Evolutionary conservation across 2,797 vertebrate species (phyloP).

Genomic region (Mionectes olivaceus): DNA sequence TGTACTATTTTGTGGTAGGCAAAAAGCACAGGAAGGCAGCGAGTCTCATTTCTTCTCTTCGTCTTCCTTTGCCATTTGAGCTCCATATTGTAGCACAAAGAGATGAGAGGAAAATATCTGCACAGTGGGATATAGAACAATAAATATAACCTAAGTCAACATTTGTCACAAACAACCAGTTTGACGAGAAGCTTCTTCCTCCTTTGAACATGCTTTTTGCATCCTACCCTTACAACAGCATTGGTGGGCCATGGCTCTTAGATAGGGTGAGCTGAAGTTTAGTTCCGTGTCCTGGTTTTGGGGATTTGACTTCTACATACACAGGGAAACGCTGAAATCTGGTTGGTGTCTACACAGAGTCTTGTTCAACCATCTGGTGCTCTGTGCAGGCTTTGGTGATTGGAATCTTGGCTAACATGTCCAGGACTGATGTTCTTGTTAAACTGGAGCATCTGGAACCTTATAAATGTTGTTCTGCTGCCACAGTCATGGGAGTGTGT

Average conservation of each 20-base stretch:
- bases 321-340: neutral
- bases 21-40: neutral
- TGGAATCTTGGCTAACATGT: neutral
- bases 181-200: neutral
- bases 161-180: neutral
- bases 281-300: neutral
- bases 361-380: neutral
- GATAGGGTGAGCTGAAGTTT: neutral
- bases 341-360: neutral
- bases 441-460: neutral
- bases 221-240: neutral
- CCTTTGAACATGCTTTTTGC: neutral
- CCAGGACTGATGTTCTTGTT: neutral
- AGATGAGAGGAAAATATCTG: neutral
- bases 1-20: neutral
- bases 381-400: neutral
- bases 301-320: neutral
- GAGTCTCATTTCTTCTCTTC: neutral
- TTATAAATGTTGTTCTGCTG: neutral
- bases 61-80: neutral
- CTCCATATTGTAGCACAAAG: neutral
- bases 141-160: neutral
- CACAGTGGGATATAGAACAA: neutral
- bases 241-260: rapidly evolving
- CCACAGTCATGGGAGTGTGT: neutral